Percentiles rank a stretch among this genome's conserved stretches.
These are phyloP conservation scores for Dendrolimus kikuchii DNA, from an alignment of 1,140 invertebrate species.

Conservation along the genomic window DNA sequence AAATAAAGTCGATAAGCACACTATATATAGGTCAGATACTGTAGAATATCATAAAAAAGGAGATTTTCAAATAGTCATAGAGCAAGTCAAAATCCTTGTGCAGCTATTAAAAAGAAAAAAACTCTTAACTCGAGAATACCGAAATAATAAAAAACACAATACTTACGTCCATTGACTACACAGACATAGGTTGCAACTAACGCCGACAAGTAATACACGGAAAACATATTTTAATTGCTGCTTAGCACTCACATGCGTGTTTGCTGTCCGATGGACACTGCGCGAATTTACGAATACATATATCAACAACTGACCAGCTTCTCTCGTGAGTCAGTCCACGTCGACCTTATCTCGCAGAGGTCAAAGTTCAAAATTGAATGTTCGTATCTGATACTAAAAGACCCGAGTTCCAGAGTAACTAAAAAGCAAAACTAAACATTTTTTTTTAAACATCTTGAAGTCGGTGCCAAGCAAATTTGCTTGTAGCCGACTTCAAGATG, in stretches of 20 bases:
- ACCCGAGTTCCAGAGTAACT: slow-evolving; percentile 1
- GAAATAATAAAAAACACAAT: not conserved
- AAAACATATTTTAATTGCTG: slow-evolving; percentile 3
- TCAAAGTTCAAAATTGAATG: not conserved
- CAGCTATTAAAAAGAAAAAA: not conserved
- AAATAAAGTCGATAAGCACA: too few species aligned
- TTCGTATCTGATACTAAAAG: not conserved
- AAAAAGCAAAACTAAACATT: not conserved
- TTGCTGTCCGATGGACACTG: slow-evolving; percentile 4
- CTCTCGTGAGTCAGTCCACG: not conserved
- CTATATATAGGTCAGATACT: too few species aligned
- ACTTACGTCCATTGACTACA: slow-evolving; percentile 10
- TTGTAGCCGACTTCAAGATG: too few species aligned
- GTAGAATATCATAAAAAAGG: too few species aligned
- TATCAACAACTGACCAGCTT: slow-evolving; percentile 1
- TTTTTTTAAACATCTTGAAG: too few species aligned
- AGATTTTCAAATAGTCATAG: not conserved
- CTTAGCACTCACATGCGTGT: not conserved
- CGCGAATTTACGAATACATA: slow-evolving; percentile 1
- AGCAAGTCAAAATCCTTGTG: not conserved
- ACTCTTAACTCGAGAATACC: not conserved
- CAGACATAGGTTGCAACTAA: slow-evolving; percentile 2
- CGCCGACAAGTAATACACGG: slow-evolving; percentile 1
- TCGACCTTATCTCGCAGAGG: not conserved
- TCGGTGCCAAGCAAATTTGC: too few species aligned